phyloP scores from a whole-genome alignment of 2,113 vertebrate genomes.

The Centropus unirufus region DNA sequence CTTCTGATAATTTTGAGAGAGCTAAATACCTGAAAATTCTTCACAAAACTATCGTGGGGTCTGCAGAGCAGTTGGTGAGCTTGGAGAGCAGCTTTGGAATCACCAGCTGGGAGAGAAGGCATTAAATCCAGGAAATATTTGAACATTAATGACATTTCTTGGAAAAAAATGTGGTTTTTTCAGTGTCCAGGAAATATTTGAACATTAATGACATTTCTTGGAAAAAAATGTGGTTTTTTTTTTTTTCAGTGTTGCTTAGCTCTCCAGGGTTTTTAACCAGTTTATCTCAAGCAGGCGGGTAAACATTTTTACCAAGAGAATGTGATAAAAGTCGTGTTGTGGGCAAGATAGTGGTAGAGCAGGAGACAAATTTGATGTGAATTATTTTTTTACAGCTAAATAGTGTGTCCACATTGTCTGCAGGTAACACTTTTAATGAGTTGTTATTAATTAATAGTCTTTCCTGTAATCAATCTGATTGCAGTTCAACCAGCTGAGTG shows the following conservation, averaged over 20 bases:
- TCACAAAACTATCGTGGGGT: not conserved
- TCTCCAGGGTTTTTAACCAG: not conserved
- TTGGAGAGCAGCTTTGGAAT: not conserved
- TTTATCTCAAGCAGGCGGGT: not conserved
- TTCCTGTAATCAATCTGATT: not conserved
- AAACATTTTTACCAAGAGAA: not conserved
- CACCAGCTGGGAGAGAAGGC: not conserved
- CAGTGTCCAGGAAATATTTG: not conserved
- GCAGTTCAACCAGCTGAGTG: constrained; percentile 86
- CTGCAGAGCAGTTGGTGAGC: not conserved
- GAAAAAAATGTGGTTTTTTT: not conserved
- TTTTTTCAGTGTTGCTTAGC: not conserved
- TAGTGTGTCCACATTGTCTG: not conserved
- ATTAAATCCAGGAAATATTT: not conserved
- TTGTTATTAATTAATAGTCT: not conserved
- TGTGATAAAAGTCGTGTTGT: not conserved
- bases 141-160: not conserved
- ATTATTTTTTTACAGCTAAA: not conserved
- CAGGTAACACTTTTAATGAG: not conserved
- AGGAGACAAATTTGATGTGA: not conserved
- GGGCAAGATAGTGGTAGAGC: not conserved
- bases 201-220: not conserved
- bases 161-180: not conserved
- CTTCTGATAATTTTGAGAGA: not conserved
- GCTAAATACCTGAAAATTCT: not conserved